Conservation (phyloP, 2,888 invertebrate species). For the Physocephala rufipes region DNA sequence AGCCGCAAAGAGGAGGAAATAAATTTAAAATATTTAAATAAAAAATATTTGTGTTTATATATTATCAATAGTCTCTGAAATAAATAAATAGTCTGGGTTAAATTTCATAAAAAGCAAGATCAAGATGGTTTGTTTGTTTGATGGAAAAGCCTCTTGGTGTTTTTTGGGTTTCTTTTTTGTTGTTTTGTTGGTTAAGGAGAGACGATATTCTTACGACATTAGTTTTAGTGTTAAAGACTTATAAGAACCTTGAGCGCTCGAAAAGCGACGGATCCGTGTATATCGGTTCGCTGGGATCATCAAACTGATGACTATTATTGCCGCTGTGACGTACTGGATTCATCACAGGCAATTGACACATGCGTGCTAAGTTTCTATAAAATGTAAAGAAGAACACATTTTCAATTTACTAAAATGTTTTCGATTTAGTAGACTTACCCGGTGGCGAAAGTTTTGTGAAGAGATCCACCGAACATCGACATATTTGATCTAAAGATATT, state of each 20-base stretch:
- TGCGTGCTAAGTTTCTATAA: slow-evolving; percentile 64
- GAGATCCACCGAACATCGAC: slow-evolving; percentile 74
- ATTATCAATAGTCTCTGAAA: too few relatives aligned
- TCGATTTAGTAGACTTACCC: slow-evolving; percentile 65
- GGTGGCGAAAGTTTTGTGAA: slow-evolving; percentile 76
- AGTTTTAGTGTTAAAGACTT: not conserved
- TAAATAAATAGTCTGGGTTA: too few relatives aligned
- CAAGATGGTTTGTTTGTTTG: too few relatives aligned
- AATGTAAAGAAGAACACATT: slow-evolving; percentile 13
- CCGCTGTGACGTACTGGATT: slow-evolving; percentile 67
- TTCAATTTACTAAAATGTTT: too few relatives aligned
- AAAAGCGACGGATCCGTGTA: slow-evolving; percentile 92
- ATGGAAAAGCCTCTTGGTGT: too few relatives aligned
- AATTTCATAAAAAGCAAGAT: too few relatives aligned
- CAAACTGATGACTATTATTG: slow-evolving; percentile 69
- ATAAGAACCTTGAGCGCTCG: slow-evolving; percentile 77
- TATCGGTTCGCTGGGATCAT: slow-evolving; percentile 92
- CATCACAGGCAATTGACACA: slow-evolving; percentile 67
- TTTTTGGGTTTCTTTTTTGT: too few relatives aligned
- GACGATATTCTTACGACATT: not conserved
- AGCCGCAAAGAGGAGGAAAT: too few relatives aligned
- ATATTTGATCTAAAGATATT: slow-evolving; percentile 62
- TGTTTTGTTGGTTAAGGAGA: too few relatives aligned
- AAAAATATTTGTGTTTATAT: too few relatives aligned
- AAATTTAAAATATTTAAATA: too few relatives aligned